Conservation (phyloP, 2,888 invertebrate genomes). For the Sylvicola fuscatus region DNA sequence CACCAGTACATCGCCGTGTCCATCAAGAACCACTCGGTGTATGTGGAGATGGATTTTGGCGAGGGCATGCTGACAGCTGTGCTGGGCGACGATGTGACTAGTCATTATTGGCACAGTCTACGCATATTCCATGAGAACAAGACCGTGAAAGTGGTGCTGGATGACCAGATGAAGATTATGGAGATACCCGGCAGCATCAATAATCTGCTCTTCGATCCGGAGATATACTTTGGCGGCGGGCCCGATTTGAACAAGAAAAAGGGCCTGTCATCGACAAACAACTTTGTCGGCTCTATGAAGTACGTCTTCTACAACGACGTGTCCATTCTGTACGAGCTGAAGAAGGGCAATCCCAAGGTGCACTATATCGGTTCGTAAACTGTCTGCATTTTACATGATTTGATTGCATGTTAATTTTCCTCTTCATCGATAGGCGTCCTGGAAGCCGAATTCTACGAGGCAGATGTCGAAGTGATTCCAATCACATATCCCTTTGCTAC, state of each 20-base stretch:
- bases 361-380: slow-evolving; percentile 38
- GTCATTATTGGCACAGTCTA: slow-evolving; percentile 74
- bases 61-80: slow-evolving; percentile 48
- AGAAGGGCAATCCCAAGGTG: slow-evolving; percentile 67
- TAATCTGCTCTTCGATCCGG: slow-evolving; percentile 76
- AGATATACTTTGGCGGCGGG: slow-evolving; percentile 81
- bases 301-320: slow-evolving; percentile 88
- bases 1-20: slow-evolving; percentile 81
- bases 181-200: slow-evolving; percentile 49
- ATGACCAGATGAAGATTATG: slow-evolving; percentile 45
- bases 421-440: slow-evolving; percentile 32
- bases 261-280: slow-evolving; percentile 60
- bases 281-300: slow-evolving; percentile 74
- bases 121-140: slow-evolving; percentile 66
- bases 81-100: slow-evolving; percentile 46
- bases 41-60: slow-evolving; percentile 75
- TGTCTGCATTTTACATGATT: slow-evolving; percentile 5
- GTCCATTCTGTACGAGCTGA: slow-evolving; percentile 72
- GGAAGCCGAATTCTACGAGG: slow-evolving; percentile 64
- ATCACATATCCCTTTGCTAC: slow-evolving; percentile 82
- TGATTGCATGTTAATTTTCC: neutral
- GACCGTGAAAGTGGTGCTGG: slow-evolving; percentile 51
- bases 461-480: slow-evolving; percentile 69
- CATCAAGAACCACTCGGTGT: slow-evolving; percentile 61
- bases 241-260: slow-evolving; percentile 49